Base-by-base conservation (phyloP, 1,140 invertebrate genomes). In the Thaumetopoea pityocampa region DNA sequence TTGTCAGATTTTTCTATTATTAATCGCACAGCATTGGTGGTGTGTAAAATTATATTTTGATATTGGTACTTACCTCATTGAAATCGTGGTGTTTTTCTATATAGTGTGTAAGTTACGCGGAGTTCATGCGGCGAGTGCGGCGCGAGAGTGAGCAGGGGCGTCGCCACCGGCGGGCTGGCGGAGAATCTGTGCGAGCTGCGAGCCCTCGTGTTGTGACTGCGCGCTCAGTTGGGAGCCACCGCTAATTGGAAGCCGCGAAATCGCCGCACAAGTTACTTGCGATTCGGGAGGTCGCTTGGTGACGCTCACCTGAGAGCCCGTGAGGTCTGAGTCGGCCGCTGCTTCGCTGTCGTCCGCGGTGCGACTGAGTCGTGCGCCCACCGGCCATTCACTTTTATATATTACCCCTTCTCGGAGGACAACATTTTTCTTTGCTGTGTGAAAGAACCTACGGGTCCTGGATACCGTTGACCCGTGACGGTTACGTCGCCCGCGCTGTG, bases 291-390 rank as follows among this genome's bases (percentile, higher is more conserved):
- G 16, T 29, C 2, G 10, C 7, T 6, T 15, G 22, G 28, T 14
- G 26, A 32, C 37, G 48, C 46, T 61, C 49, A 61, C 49, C 52
- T 56, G 46, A 43, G 19, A 22, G 26, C 30, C 29, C 33, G 33
- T 17, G 15, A 12, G 20, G 12, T 17, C 9, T 20, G 37, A 36
- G 34, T 33, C 48, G 60, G 47, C 54, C 55, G 55, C 32, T 55
- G 24, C 38, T 55, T 23, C 44, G 42, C 19, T 34, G 53, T 67
- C 48, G 52, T 54, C 27, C 54, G 63, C 61, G 57, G 61, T 55
- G 45, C 65, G 64, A 80, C 76, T 80, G 76, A 77, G 36, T 63
- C 67, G 60, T 63, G 68, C 72, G 70, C 58, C 42, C 56, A 49
- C 51, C 46, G 29, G n/a, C 38, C 72, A 32, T 51, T 56, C 58